Evolutionary conservation across 2,888 invertebrate genomes (phyloP).

Genomic region (Rhamnusium bicolor): DNA sequence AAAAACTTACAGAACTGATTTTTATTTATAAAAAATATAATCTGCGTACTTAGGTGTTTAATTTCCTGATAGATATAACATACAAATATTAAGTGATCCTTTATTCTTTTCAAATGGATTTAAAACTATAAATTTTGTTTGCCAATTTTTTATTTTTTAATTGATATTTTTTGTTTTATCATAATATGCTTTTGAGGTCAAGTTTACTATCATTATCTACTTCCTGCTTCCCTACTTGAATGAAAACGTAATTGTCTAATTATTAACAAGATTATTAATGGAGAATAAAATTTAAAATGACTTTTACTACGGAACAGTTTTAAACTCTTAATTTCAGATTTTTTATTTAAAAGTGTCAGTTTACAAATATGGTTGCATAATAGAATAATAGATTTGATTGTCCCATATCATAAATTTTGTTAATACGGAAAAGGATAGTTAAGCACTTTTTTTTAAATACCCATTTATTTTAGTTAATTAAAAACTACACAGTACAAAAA

Average conservation of each 20-base stretch:
- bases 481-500: too few relatives aligned
- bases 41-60: too few relatives aligned
- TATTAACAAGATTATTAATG: not conserved
- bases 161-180: not conserved
- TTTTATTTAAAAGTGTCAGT: not conserved
- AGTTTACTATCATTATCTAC: not conserved
- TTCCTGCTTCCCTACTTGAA: constrained; percentile 6
- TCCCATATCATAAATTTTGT: not conserved
- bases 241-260: not conserved
- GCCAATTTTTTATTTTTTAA: not conserved
- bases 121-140: not conserved
- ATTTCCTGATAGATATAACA: too few relatives aligned
- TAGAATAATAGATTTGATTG: not conserved
- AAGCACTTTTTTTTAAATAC: not conserved
- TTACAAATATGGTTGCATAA: not conserved
- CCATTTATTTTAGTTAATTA: not conserved
- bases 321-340: constrained; percentile 1
- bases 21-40: too few relatives aligned
- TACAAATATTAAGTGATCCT: too few relatives aligned
- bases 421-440: constrained; percentile 18
- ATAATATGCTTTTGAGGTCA: not conserved
- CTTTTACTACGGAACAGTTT: too few relatives aligned
- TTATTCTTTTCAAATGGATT: too few relatives aligned
- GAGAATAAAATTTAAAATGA: constrained; percentile 4
- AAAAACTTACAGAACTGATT: too few relatives aligned